Conservation (phyloP, 2,888 invertebrate genomes). For the Epirrhoe tristata region DNA sequence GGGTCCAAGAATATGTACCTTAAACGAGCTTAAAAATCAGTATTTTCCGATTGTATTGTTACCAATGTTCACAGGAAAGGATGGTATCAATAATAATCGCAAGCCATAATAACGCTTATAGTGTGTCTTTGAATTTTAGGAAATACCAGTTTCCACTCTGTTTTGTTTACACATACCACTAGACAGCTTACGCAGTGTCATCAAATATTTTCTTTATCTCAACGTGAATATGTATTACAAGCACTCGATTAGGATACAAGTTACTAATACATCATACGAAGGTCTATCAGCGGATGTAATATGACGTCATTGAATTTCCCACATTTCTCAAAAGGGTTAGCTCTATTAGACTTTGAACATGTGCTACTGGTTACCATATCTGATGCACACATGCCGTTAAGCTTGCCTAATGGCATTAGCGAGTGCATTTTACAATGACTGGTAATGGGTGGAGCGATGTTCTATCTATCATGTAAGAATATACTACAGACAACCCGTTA, state of each 20-base stretch:
- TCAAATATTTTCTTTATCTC: slow-evolving; percentile 25
- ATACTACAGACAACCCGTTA: neutral
- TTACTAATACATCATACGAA: slow-evolving; percentile 11
- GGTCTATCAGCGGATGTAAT: slow-evolving; percentile 31
- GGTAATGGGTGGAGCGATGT: slow-evolving; percentile 10
- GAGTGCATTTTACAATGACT: slow-evolving; percentile 35
- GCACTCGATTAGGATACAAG: slow-evolving; percentile 5
- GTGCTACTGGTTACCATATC: slow-evolving; percentile 43
- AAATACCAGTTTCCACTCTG: slow-evolving; percentile 15
- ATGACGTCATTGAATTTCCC: slow-evolving; percentile 46
- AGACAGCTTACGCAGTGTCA: slow-evolving; percentile 13
- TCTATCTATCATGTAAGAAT: slow-evolving; percentile 4
- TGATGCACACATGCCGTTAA: slow-evolving; percentile 38
- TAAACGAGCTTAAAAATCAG: neutral
- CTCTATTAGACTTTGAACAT: slow-evolving; percentile 41
- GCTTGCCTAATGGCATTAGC: slow-evolving; percentile 37
- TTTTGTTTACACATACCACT: slow-evolving; percentile 25
- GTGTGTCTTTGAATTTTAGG: slow-evolving; percentile 19
- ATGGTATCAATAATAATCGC: neutral
- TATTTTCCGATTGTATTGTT: neutral
- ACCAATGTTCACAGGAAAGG: neutral
- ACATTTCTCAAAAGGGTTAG: slow-evolving; percentile 40
- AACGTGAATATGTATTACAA: slow-evolving; percentile 16
- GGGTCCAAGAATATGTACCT: too few species aligned
- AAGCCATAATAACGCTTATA: slow-evolving; percentile 1